Conservation (phyloP, 1,140 invertebrate species). For the Scaptomyza montana region DNA sequence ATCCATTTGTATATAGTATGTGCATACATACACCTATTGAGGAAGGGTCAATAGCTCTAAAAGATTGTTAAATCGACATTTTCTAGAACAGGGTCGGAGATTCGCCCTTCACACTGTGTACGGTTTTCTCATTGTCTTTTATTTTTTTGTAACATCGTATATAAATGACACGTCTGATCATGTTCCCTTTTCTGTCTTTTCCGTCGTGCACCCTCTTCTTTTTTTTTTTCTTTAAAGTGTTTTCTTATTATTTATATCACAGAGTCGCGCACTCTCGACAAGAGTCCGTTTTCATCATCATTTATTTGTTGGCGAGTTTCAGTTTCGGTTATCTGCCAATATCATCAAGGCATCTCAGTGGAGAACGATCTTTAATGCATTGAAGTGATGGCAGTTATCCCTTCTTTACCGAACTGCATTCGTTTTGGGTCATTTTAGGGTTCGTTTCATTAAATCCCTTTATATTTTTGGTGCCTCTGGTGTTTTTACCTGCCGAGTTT, state of each 20-base stretch:
- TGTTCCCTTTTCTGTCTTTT: background rate
- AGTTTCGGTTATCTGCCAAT: slow-evolving; percentile 52
- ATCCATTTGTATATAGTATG: too few relatives aligned
- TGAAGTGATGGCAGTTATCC: slow-evolving; percentile 55
- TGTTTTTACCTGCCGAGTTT: slow-evolving; percentile 58
- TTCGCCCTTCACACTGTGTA: background rate
- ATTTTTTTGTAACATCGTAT: background rate
- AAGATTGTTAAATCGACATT: background rate
- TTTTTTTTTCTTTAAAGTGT: slow-evolving; percentile 6
- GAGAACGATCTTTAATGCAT: slow-evolving; percentile 42
- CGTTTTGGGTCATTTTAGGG: slow-evolving; percentile 75
- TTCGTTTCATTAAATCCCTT: slow-evolving; percentile 69
- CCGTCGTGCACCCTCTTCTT: background rate
- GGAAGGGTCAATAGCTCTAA: background rate
- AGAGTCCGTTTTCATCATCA: slow-evolving; percentile 6
- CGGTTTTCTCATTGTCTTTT: background rate
- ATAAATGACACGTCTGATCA: background rate
- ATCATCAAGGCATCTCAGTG: slow-evolving; percentile 51
- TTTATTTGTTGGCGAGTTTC: slow-evolving; percentile 12
- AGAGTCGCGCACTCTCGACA: background rate
- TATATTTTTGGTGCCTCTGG: slow-evolving; percentile 56
- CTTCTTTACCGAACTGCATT: slow-evolving; percentile 57
- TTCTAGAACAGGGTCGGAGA: background rate
- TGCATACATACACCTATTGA: too few relatives aligned
- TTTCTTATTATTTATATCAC: slow-evolving; percentile 9